Conservation (phyloP, 2,113 vertebrate species). For the Pelmatolapia mariae region DNA sequence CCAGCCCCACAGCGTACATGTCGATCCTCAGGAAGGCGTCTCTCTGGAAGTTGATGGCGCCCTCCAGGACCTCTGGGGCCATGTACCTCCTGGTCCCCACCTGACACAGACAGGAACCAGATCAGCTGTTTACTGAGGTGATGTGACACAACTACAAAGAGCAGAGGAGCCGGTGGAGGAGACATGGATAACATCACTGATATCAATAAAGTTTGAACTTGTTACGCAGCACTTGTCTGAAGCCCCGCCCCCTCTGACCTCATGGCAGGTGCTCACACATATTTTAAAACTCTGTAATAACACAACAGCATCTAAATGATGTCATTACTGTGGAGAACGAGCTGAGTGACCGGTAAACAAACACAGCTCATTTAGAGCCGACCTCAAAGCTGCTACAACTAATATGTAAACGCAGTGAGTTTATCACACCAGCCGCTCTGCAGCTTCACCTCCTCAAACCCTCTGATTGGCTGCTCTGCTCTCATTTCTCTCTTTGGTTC, state of each 20-base stretch:
- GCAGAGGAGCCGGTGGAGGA: background rate
- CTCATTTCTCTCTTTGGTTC: background rate
- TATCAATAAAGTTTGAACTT: background rate
- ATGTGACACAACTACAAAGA: background rate
- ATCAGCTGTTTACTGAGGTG: background rate
- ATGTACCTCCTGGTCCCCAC: conserved; percentile 93
- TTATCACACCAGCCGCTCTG: background rate
- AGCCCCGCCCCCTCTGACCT: background rate
- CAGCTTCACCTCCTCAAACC: background rate
- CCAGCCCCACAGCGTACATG: conserved; percentile 89
- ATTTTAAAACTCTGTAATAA: background rate
- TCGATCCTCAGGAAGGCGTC: conserved; percentile 92
- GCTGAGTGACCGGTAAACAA: background rate
- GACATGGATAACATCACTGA: background rate
- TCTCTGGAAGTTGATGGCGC: conserved; percentile 93
- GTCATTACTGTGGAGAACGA: background rate
- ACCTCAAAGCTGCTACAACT: background rate
- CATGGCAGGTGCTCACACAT: background rate
- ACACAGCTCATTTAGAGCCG: background rate
- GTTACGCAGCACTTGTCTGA: background rate
- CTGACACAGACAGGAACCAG: conserved; percentile 48
- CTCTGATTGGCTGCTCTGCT: background rate
- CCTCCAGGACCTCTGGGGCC: conserved; percentile 94
- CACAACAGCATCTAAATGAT: background rate
- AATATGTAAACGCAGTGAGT: background rate